These are phyloP conservation scores for Eugnorisma glareosa DNA, from an alignment of 2,888 invertebrate species.

Conservation along the genomic window DNA sequence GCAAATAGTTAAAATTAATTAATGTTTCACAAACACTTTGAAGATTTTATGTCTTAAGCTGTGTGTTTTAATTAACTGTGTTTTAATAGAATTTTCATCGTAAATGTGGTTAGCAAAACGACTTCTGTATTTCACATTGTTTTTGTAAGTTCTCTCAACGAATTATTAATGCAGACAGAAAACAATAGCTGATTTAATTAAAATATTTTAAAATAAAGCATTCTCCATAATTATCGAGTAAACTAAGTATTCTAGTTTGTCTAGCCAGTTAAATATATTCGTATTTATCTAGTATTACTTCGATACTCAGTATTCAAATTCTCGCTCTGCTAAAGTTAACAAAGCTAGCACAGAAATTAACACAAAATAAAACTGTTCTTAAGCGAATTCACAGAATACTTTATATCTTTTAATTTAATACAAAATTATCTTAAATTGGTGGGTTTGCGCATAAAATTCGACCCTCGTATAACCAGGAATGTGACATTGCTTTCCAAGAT, in stretches of 20 bases:
- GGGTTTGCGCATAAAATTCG: conserved; percentile 57
- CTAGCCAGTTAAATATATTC: conserved; percentile 1
- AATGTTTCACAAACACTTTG: conserved; percentile 17
- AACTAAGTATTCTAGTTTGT: conserved; percentile 16
- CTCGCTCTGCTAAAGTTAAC: neutral
- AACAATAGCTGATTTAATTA: neutral
- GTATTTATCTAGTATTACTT: conserved; percentile 20
- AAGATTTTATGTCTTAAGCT: conserved; percentile 20
- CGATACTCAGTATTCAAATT: conserved; percentile 8
- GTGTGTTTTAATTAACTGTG: conserved; percentile 28
- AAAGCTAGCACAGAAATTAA: conserved; percentile 23
- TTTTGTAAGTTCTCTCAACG: neutral
- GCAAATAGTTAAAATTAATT: conserved; percentile 35
- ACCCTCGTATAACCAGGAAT: conserved; percentile 58
- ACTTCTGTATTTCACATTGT: neutral
- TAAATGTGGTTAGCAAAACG: neutral
- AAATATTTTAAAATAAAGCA: neutral
- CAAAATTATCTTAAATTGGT: conserved; percentile 52
- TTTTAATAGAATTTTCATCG: neutral
- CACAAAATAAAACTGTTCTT: conserved; percentile 36
- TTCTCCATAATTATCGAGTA: neutral
- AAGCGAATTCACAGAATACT: conserved; percentile 27
- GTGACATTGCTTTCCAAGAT: conserved; percentile 62
- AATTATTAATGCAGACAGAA: neutral
- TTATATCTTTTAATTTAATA: conserved; percentile 54